Evolutionary conservation across 1,140 invertebrate genomes (phyloP), one percentile per base, ranked within the genome.

Genomic region (Zaprionus taronus): DNA sequence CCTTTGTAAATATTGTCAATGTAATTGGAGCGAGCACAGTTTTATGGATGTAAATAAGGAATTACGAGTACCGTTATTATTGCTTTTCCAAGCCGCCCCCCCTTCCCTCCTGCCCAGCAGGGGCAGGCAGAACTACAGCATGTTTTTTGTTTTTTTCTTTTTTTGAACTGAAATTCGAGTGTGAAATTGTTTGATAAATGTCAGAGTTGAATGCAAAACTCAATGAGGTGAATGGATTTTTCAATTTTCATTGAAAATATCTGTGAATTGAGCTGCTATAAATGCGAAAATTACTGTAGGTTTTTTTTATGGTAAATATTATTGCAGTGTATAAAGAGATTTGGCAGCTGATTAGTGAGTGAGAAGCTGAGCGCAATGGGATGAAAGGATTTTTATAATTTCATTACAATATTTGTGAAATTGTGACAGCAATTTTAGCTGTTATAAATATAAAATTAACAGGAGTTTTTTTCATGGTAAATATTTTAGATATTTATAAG

Each of bases 1-100:
- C 64, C 67, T 80, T 77, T 71, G 70, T 80, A 80, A 80, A 80
- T 80, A 80, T 82, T 80, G 80, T 70, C 78, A 79, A 90, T 84
- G 85, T 89, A 90, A 89, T 89, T 87, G 81, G 83, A 87, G 75
- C 86, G 71, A 9, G 31, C 47, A 67, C 58, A 65, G 64, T 67
- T 72, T 73, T 77, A 73, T 80, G 51, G 53, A 55, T 72, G 44
- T 51, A 58, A 75, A 75, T 44, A 51, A 38, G 51, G n/a, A 64
- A 76, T 60, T 66, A 76, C 62, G 36, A 65, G 44, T 56, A 20
- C 15, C n/a, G 28, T 58, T 60, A 60, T 60, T 67, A 67, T 57
- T 31, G 41, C 56, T 51, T 51, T 51, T 49, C 17, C 15, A 47
- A 47, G n/a, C 5, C 5, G 1, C 47, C 2, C 0, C n/a, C 0